A percentile compares a stretch with the other conserved stretches of the same genome.
Evolutionary conservation across 2,113 vertebrate genomes (phyloP).

Genomic region (Gallinago jamesoni): DNA sequence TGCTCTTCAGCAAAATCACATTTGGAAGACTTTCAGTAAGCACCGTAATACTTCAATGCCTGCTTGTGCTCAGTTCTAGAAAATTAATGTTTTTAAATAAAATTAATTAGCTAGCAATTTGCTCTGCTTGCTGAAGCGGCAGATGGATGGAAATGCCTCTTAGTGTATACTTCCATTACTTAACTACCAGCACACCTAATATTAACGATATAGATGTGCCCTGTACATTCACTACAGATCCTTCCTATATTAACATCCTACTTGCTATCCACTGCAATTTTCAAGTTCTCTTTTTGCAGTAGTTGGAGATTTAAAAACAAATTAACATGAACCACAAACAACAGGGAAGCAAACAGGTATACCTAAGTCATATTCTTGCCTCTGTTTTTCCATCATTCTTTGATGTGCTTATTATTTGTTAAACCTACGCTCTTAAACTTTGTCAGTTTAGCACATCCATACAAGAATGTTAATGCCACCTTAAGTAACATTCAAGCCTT

Average conservation of each 20-base stretch:
- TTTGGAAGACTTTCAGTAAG: neutral
- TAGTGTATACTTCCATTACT: neutral
- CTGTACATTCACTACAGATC: neutral
- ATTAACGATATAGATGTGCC: neutral
- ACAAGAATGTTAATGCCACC: neutral
- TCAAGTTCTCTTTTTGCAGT: neutral
- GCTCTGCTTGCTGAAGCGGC: neutral
- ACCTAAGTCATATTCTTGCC: neutral
- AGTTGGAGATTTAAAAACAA: neutral
- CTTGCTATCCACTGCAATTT: neutral
- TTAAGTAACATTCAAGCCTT: neutral
- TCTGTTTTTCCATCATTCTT: neutral
- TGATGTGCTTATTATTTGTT: neutral
- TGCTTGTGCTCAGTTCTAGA: neutral
- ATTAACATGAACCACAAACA: neutral
- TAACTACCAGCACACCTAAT: neutral
- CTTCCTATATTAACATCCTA: neutral
- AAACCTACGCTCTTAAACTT: neutral
- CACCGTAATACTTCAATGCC: neutral
- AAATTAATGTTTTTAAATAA: neutral
- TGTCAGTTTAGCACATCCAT: neutral
- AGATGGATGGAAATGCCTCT: neutral
- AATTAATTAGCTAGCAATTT: neutral
- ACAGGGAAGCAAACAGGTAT: neutral
- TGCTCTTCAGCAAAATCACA: neutral